Evolutionary conservation across 2,113 vertebrate genomes (phyloP), one percentile per base, ranked within the genome.

Genomic region (Nasalis larvatus): DNA sequence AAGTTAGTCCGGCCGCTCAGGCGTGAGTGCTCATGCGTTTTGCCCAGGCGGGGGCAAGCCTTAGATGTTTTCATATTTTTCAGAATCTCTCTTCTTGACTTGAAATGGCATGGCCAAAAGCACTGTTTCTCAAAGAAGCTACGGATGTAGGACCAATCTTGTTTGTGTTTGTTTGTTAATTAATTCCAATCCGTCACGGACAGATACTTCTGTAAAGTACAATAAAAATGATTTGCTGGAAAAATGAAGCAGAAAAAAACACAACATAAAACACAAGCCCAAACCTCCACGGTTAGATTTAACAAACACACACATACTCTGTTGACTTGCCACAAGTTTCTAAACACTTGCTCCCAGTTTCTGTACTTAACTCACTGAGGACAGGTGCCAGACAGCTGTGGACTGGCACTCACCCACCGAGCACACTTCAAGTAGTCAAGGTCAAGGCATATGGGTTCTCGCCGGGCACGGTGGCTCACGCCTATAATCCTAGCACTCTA

Each of bases 201-300:
- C 4, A 35, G 58, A 69, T 54, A 77, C 77, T 90, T 96, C 73
- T 82, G 69, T 73, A 93, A 77, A 78, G 68, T 82, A 85, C 66
- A 60, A 60, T 92, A 77, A 95, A 95, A 82, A 90, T 56, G 40
- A 93, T 93, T 86, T 89, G 86, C 54, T 87, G 87, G 91, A 71
- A 95, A 96, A 95, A 93, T 42, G 56, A 94, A 96, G 91, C 37
- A 63, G 45, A 94, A 95, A 81, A 86, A 93, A 96, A 86, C 11
- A 76, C 84, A 42, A 27, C 18, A 35, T 71, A 76, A 96, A 86
- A 88, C 14, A 9, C 25, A 91, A 95, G 49, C 93, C 60, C 84
- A 78, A 20, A 97, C 71, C 94, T 95, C 95, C 85, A 89, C 42
- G 10, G 27, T 93, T 78, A 82, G 74, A 49, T 94, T 77, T 68